Conservation (phyloP, 2,888 invertebrate species). For the Eremobia ochroleuca region DNA sequence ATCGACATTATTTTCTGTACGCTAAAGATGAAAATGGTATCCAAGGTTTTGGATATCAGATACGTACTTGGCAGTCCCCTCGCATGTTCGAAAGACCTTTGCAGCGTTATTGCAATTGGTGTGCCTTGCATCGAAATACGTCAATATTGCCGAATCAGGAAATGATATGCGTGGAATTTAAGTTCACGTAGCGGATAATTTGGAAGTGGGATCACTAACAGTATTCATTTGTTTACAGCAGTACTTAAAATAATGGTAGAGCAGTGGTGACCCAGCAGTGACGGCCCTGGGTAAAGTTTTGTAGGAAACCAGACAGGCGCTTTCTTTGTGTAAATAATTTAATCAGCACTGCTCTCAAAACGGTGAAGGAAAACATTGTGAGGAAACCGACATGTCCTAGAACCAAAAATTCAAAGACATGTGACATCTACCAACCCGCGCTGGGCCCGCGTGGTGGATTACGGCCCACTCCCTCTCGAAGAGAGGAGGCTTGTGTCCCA, state of each 20-base stretch:
- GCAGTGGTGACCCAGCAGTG: too few species aligned
- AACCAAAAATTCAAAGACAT: too few species aligned
- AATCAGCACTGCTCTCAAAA: too few species aligned
- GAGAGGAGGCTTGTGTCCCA: not conserved
- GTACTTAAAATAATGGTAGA: too few species aligned
- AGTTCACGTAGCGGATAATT: slow-evolving; percentile 25
- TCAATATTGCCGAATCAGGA: slow-evolving; percentile 52
- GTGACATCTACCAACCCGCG: too few species aligned
- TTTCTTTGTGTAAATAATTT: too few species aligned
- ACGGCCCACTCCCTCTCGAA: too few species aligned
- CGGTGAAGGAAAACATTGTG: too few species aligned
- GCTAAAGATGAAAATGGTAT: slow-evolving; percentile 43
- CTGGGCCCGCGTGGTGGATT: too few species aligned
- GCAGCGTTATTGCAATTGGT: slow-evolving; percentile 58
- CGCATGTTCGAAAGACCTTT: slow-evolving; percentile 58
- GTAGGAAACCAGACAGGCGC: too few species aligned
- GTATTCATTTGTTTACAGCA: not conserved
- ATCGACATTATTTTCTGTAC: slow-evolving; percentile 27
- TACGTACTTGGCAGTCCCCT: slow-evolving; percentile 57
- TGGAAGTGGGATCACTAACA: slow-evolving; percentile 13
- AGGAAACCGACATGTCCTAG: too few species aligned
- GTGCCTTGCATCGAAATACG: slow-evolving; percentile 53
- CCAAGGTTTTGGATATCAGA: slow-evolving; percentile 39
- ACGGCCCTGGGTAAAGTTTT: too few species aligned
- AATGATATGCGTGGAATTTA: slow-evolving; percentile 37